Percentiles rank a stretch among this genome's conserved stretches.
Conservation (phyloP, 2,113 vertebrate genomes). For the Bubo scandiacus region DNA sequence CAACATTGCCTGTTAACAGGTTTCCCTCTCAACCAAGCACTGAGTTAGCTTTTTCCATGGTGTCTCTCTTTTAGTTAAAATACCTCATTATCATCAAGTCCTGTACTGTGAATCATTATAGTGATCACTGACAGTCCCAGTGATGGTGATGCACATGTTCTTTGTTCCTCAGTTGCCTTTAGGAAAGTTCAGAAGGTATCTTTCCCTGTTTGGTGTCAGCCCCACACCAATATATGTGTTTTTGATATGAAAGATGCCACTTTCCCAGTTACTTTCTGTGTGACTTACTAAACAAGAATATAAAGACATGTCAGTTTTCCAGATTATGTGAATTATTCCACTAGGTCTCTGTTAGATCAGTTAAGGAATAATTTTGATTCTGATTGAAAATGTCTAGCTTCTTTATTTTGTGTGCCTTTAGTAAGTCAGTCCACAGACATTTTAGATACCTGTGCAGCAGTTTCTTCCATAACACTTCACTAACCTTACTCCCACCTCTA, state of each 20-base stretch:
- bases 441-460: neutral
- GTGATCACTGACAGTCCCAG: neutral
- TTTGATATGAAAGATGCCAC: neutral
- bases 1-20: neutral
- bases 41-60: neutral
- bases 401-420: neutral
- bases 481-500: neutral
- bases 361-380: neutral
- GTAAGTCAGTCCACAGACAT: neutral
- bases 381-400: neutral
- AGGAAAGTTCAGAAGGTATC: rapidly evolving
- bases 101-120: neutral
- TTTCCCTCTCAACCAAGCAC: neutral
- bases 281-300: neutral
- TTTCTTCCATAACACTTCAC: neutral
- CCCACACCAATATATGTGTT: neutral
- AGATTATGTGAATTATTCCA: neutral
- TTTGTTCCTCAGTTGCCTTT: neutral
- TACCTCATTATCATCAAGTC: neutral
- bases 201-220: neutral
- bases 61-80: neutral
- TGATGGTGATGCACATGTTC: neutral
- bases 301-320: neutral
- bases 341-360: neutral
- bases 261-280: neutral